Base-by-base conservation (phyloP, 1,140 invertebrate species). In the Drosophila mauritiana region DNA sequence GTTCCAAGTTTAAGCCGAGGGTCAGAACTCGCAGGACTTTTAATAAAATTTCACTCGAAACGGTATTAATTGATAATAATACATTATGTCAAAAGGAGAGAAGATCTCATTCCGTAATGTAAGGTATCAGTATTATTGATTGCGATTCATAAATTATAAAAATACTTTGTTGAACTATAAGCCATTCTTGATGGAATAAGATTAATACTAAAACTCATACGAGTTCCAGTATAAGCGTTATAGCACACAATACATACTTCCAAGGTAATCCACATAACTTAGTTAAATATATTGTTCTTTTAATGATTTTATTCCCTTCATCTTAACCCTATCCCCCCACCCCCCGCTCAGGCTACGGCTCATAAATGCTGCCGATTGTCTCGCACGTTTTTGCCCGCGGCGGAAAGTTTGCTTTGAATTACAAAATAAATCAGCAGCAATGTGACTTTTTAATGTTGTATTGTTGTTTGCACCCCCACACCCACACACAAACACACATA, bases 401-500 rank as follows among this genome's bases (percentile, higher is more conserved):
- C 53, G 36, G 55, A 84, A 89, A 78, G 73, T 89, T 89, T 61
- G 43, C 43, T 75, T 80, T 57, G 64, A 89, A 89, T 89, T 81
- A 64, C 80, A 75, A 89, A 83, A 89, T 89, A 89, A 89, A 89
- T 89, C 84, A 84, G 80, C 78, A 74, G 70, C 64, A 74, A 89
- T 88, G 77, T 80, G 80, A 88, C 79, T 88, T 88, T 85, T 80
- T 85, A 85, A 85, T 85, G 81, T 67, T 73, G 73, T 74, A 80
- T 80, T 85, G 81, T 85, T 85, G 62, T 76, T 62, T 37, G 36
- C 15, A n/a, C 7, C 10, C 52, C 56, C 57, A 55, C 67, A 46
- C 34, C 40, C 42, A 55, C 67, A 46, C 37, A 36, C 42, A 37
- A 27, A 45, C 53, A 40, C 46, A 53, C 55, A 55, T n/a, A 39